Evolutionary conservation across 2,797 vertebrate species (phyloP).

Genomic region (Neostethus bicornis): DNA sequence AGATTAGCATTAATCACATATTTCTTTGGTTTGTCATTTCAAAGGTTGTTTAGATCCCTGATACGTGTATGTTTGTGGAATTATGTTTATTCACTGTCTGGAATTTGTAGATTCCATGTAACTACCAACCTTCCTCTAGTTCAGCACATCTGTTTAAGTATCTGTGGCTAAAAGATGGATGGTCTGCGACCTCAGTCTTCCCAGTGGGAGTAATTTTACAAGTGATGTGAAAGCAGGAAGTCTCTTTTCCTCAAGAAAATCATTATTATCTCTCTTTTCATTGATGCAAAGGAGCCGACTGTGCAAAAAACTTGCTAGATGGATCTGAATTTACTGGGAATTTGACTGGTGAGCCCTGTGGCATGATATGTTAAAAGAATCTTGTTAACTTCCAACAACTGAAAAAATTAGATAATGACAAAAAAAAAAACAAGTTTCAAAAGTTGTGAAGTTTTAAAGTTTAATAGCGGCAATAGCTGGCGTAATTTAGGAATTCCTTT

Average conservation of each 20-base stretch:
- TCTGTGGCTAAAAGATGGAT: slow-evolving; percentile 59
- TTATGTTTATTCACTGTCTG: slow-evolving; percentile 59
- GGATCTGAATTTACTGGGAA: slow-evolving; percentile 39
- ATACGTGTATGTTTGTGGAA: slow-evolving; percentile 13
- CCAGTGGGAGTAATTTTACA: slow-evolving; percentile 65
- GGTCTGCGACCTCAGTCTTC: slow-evolving; percentile 47
- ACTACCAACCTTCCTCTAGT: slow-evolving; percentile 36
- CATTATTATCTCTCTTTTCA: slow-evolving; percentile 56
- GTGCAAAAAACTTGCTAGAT: slow-evolving; percentile 55
- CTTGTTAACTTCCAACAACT: too few species aligned
- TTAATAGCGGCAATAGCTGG: too few species aligned
- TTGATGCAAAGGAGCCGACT: slow-evolving; percentile 49
- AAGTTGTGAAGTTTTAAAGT: too few species aligned
- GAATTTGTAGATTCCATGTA: slow-evolving; percentile 37
- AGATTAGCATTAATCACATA: slow-evolving; percentile 36
- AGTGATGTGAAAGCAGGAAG: slow-evolving; percentile 52
- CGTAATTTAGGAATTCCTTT: too few species aligned
- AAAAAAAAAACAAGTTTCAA: too few species aligned
- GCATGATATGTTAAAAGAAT: too few species aligned
- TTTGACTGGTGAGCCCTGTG: too few species aligned
- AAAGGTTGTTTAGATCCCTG: slow-evolving; percentile 7
- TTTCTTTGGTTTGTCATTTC: neutral
- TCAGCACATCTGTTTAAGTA: slow-evolving; percentile 31
- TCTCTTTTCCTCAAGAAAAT: slow-evolving; percentile 39
- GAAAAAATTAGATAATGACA: too few species aligned